Evolutionary conservation across 2,113 vertebrate species (phyloP).

Genomic region (Antechinus stuartii): DNA sequence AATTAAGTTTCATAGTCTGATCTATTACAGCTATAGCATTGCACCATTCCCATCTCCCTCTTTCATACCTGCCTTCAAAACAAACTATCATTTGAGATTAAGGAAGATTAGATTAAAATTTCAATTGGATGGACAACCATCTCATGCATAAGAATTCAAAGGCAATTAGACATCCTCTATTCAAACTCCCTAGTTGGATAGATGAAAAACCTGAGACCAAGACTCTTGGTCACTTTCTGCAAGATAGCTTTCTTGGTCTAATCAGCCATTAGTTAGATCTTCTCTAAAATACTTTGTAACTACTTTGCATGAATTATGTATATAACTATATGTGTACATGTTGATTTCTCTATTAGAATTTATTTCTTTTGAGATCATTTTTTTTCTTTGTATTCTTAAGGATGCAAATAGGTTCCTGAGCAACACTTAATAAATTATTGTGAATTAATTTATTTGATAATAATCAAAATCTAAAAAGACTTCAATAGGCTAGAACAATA

Average conservation of each 20-base stretch:
- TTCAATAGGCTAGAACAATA: background rate
- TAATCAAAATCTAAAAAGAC: background rate
- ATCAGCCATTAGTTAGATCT: background rate
- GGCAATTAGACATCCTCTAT: background rate
- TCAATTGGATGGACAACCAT: background rate
- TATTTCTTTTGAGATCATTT: background rate
- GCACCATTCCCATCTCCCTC: too few relatives aligned
- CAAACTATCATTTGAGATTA: too few relatives aligned
- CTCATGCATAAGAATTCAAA: background rate
- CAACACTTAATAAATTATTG: background rate
- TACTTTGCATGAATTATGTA: background rate
- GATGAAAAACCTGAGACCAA: background rate
- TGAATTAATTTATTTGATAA: background rate
- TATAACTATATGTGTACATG: background rate
- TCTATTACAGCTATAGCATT: too few relatives aligned
- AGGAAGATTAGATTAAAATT: too few relatives aligned
- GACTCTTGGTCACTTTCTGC: background rate
- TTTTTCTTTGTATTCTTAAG: background rate
- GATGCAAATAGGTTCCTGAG: background rate
- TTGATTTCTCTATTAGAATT: background rate
- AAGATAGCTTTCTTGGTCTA: background rate
- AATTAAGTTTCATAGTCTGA: too few relatives aligned
- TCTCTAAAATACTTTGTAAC: background rate
- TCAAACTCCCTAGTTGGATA: background rate
- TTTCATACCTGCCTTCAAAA: too few relatives aligned